A percentile compares a stretch with the other conserved stretches of the same genome.
These are phyloP conservation scores for Seriola rivoliana DNA, from an alignment of 2,113 vertebrate species.

Conservation along the genomic window DNA sequence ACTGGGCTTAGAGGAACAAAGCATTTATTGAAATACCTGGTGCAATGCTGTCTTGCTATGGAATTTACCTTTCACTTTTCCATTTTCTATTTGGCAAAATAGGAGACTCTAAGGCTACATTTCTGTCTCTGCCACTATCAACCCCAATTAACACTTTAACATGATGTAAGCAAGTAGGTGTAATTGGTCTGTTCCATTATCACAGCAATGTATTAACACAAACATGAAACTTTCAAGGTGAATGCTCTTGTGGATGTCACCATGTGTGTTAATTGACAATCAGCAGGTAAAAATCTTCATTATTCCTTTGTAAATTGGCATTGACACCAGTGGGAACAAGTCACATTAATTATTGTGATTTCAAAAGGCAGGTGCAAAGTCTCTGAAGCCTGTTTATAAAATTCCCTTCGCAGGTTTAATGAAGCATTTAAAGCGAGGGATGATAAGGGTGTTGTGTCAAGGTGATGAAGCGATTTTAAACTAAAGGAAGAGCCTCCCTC, in stretches of 20 bases:
- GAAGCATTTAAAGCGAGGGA: constrained; percentile 35
- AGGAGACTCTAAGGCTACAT: not conserved
- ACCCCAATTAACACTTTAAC: not conserved
- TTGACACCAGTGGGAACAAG: constrained; percentile 29
- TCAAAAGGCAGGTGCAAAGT: constrained; percentile 37
- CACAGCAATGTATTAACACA: not conserved
- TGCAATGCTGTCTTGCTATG: not conserved
- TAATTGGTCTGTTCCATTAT: not conserved
- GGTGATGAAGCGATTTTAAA: constrained; percentile 50
- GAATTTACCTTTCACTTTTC: not conserved
- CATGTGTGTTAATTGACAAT: not conserved
- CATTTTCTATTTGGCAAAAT: not conserved
- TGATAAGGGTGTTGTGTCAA: constrained; percentile 34
- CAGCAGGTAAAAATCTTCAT: constrained; percentile 17
- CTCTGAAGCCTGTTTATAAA: constrained; percentile 31
- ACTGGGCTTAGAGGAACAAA: constrained; percentile 53
- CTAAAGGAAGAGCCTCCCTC: not conserved
- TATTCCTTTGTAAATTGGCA: constrained; percentile 24
- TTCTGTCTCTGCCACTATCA: not conserved
- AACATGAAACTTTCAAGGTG: not conserved
- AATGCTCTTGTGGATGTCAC: not conserved
- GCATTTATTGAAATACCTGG: constrained; percentile 42
- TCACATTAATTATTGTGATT: constrained; percentile 40
- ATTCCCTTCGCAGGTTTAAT: constrained; percentile 36
- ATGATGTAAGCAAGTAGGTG: not conserved